Evolutionary conservation across 2,797 vertebrate genomes (phyloP).

Genomic region (Tympanoctomys barrerae): DNA sequence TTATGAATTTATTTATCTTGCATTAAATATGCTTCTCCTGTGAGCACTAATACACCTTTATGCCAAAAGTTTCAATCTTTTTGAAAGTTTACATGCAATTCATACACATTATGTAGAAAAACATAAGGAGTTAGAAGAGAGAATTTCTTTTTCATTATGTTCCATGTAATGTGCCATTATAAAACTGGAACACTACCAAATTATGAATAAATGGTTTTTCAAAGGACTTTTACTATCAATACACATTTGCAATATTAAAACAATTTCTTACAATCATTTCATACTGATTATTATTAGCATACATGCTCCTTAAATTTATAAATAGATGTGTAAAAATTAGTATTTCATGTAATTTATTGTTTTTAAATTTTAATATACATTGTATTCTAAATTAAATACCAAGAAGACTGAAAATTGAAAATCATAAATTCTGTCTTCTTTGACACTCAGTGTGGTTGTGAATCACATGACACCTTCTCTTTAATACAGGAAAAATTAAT

Average conservation of each 20-base stretch:
- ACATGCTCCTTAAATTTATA: not conserved
- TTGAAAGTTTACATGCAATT: not conserved
- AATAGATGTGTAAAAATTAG: not conserved
- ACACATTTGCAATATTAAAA: slow-evolving; percentile 23
- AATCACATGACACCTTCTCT: slow-evolving; percentile 39
- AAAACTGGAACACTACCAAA: not conserved
- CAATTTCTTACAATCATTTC: not conserved
- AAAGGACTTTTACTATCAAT: not conserved
- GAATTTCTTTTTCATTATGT: not conserved
- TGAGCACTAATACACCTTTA: not conserved
- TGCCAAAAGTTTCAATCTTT: not conserved
- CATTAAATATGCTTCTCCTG: not conserved
- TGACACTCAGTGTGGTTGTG: slow-evolving; percentile 30
- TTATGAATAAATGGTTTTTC: not conserved
- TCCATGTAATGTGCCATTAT: not conserved
- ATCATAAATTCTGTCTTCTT: slow-evolving; percentile 26
- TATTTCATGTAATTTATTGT: not conserved
- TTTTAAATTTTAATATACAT: not conserved
- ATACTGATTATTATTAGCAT: not conserved
- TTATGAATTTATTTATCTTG: not conserved
- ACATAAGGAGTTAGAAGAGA: not conserved
- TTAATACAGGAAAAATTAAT: slow-evolving; percentile 50
- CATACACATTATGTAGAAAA: not conserved
- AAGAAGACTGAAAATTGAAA: not conserved
- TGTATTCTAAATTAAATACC: slow-evolving; percentile 44